phyloP scores from a whole-genome alignment of 2,888 invertebrate species.

The Phymatocera aterrima region DNA sequence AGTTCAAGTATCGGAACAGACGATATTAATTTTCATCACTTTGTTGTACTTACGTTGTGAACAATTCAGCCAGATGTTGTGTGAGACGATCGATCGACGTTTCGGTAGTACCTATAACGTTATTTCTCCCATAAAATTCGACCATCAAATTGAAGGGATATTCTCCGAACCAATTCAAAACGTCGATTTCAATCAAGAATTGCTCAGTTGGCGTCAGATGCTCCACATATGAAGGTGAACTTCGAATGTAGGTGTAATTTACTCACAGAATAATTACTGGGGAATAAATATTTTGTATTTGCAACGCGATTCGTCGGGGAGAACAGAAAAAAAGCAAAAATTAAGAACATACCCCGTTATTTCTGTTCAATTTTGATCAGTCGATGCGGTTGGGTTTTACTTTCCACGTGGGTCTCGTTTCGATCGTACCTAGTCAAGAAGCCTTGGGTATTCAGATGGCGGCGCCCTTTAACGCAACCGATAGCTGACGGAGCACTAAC shows the following conservation, averaged over 20 bases:
- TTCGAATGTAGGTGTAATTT: conserved; percentile 5
- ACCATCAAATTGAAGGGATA: too few species aligned
- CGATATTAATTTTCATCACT: too few species aligned
- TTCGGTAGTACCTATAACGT: too few species aligned
- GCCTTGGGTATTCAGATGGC: conserved; percentile 43
- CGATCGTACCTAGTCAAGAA: conserved; percentile 7
- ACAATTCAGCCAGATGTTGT: too few species aligned
- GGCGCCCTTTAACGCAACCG: conserved; percentile 42
- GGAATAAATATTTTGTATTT: conserved; percentile 13
- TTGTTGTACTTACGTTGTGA: too few species aligned
- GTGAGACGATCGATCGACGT: too few species aligned
- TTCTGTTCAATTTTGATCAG: conserved; percentile 22
- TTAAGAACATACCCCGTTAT: neutral
- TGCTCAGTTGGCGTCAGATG: too few species aligned
- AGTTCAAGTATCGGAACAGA: too few species aligned
- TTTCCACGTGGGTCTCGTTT: conserved; percentile 36
- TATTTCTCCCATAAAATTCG: too few species aligned
- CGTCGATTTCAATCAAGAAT: too few species aligned
- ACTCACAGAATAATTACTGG: neutral
- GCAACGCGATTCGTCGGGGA: neutral
- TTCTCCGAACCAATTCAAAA: too few species aligned
- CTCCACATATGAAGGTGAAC: neutral
- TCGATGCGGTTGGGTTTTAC: conserved; percentile 14
- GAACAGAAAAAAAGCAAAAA: neutral
- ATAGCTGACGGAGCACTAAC: conserved; percentile 41